Percentiles rank a stretch among this genome's conserved stretches.
phyloP scores from a whole-genome alignment of 2,113 vertebrate species.

The Leucopternis melanops region DNA sequence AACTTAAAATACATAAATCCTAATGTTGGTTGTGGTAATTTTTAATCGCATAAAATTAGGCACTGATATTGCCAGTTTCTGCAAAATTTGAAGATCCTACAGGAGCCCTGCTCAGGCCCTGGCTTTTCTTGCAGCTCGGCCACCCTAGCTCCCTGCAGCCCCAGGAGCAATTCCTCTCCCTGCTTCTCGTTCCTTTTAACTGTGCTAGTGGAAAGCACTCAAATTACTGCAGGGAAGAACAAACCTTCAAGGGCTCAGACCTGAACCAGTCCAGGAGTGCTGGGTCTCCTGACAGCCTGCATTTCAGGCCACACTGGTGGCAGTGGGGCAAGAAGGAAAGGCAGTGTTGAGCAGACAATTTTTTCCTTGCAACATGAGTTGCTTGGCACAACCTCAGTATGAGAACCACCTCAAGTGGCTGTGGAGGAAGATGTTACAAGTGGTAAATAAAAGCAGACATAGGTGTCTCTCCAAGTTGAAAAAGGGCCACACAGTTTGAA shows the following conservation, averaged over 20 bases:
- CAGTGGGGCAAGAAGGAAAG: background rate
- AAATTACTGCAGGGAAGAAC: background rate
- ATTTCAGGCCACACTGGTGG: background rate
- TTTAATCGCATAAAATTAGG: background rate
- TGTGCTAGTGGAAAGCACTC: background rate
- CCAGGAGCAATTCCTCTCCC: background rate
- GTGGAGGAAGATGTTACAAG: background rate
- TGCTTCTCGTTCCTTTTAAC: background rate
- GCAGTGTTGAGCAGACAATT: rapidly evolving
- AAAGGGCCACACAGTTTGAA: background rate
- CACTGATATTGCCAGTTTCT: background rate
- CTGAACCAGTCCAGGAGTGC: rapidly evolving
- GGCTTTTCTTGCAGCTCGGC: background rate
- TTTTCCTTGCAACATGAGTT: background rate
- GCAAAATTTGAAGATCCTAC: background rate
- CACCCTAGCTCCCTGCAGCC: background rate
- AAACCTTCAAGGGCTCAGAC: background rate
- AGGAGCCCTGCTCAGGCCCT: background rate
- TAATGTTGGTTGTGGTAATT: background rate
- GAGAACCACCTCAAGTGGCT: background rate
- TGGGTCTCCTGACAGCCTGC: rapidly evolving
- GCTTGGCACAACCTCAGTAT: background rate
- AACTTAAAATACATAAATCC: background rate
- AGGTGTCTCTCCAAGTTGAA: background rate
- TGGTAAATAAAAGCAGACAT: background rate